Evolutionary conservation across 2,888 invertebrate species (phyloP), one percentile per base, ranked within the genome.

Genomic region (Blastobasis adustella): DNA sequence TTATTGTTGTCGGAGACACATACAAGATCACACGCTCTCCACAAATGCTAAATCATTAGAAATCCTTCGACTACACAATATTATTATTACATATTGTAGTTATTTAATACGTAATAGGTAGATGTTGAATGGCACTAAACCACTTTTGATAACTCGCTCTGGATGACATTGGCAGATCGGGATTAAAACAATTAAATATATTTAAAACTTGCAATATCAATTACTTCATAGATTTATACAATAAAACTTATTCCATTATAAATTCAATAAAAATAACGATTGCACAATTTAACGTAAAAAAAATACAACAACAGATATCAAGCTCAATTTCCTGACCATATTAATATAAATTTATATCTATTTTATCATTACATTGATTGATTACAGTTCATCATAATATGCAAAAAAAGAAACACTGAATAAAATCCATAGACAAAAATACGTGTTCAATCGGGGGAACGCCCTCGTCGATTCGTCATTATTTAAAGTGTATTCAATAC

Each of bases 261-360:
- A 54, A 59, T 63, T 67, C 55, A 64, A 62, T 67, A 65, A 65
- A 62, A 62, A 61, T 58, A 56, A 67, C 61, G 63, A 78, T 74
- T 72, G 76, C 76, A 78, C 73, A 63, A 66, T 66, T 60, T 62
- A 67, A 71, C 70, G 70, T 68, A 66, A 73, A 66, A 65, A 63
- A 63, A 64, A 63, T 66, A 73, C 67, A 75, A 76, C 71, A 75
- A 78, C 69, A 73, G 68, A 74, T 58, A 65, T 64, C 71, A 78
- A 79, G 79, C 78, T 82, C 77, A 82, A 79, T 71, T 46, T 51
- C 64, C 63, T 64, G 23, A 67, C 67, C 63, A 63, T 65, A 67
- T 53, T 60, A 66, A 56, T 70, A 64, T 62, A 68, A 66, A 47
- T 49, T 37, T 10, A 42, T 39, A 23, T 45, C 45, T 49, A 50